Conservation (phyloP, 2,113 vertebrate genomes). For the Zootoca vivipara region DNA sequence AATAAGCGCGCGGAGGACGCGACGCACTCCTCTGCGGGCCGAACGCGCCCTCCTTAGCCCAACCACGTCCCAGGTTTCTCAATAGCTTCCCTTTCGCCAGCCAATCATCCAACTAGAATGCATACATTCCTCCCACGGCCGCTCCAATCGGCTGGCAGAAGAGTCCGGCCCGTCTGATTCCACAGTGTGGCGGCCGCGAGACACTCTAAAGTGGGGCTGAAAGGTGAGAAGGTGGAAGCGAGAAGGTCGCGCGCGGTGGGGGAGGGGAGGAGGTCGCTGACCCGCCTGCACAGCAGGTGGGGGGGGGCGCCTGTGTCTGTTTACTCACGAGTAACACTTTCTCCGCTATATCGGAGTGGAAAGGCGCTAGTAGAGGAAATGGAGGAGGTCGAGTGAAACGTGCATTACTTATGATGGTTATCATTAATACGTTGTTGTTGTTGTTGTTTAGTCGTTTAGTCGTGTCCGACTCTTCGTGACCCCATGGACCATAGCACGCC, state of each 20-base stretch:
- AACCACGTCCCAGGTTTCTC: not conserved
- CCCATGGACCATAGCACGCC: too few species aligned
- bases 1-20: not conserved
- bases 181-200: fast-evolving
- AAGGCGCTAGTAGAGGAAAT: too few species aligned
- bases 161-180: not conserved
- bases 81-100: not conserved
- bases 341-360: not conserved
- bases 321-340: not conserved
- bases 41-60: not conserved
- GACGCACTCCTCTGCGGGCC: not conserved
- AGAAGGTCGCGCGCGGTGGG: not conserved
- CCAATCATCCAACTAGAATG: fast-evolving
- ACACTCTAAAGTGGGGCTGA: slow-evolving; percentile 4
- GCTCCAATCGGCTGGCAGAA: not conserved
- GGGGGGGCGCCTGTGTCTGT: too few species aligned
- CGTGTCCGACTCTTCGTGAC: too few species aligned
- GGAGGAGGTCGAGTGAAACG: too few species aligned
- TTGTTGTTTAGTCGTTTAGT: too few species aligned
- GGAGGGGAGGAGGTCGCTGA: not conserved
- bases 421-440: too few species aligned
- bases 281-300: too few species aligned
- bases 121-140: fast-evolving
- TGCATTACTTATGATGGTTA: too few species aligned
- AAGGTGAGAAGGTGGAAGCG: slow-evolving; percentile 35